Base-by-base conservation (phyloP, 1,140 invertebrate species). In the Vanessa atalanta region DNA sequence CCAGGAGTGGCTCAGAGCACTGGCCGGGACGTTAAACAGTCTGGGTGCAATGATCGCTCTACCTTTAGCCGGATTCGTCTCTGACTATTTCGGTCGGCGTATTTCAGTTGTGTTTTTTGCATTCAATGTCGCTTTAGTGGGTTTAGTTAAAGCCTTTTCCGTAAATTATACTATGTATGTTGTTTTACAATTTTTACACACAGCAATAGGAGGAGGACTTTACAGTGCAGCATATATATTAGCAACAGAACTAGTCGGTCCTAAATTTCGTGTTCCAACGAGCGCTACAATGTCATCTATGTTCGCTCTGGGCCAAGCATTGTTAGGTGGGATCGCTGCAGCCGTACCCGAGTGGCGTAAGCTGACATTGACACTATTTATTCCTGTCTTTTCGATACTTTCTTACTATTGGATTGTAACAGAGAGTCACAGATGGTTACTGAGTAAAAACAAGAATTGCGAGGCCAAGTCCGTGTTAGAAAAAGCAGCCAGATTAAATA, bases 231-330 rank as follows among this genome's bases (percentile, higher is more conserved):
- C 82, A 55, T 91, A 91, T 78, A 88, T 93, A 80, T 83, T 94
- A 69, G 97, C 95, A 26, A 94, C 97, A 76, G 97, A 98, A 89
- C 92, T 97, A 75, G 95, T 97, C 0, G 96, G 95, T 3, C 94
- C 96, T n/a, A 94, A 94, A 74, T 95, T 95, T 73, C 93, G 97
- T 50, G 96, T 96, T 1, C 86, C 96, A 23, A 95, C 95, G 65
- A 95, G 96, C 47, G 95, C 96, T 5, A 91, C 96, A 1, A 95
- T 96, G 43, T 95, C 95, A n/a, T 94, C 94, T 68, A 95, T 94
- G 82, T 97, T 96, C 86, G 95, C 96, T 0, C 71, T 96, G 2
- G 97, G 97, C 1, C 95, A 96, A 80, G 95, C 95, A 65, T 80
- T 95, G 23, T 86, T 96, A 68, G 96, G 96, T 53, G 80, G 95